Evolutionary conservation across 2,113 vertebrate species (phyloP), one percentile per base, ranked within the genome.

Genomic region (Apaloderma vittatum): DNA sequence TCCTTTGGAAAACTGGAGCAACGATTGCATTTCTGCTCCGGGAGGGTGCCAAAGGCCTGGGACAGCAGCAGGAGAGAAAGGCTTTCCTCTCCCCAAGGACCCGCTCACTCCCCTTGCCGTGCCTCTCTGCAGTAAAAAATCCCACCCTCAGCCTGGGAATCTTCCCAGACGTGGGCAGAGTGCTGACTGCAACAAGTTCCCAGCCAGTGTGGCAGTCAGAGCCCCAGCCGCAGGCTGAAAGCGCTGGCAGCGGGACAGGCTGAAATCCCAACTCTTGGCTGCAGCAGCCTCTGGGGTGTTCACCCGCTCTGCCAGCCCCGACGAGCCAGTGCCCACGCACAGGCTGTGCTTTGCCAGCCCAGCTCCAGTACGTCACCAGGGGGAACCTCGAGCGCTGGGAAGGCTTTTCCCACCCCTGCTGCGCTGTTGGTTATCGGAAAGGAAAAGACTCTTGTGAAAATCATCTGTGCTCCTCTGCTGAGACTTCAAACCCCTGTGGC

Each of bases 361-460:
- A 4, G 72, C 58, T 43, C 73, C 22, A 4, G 55, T 4, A 12
- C 2, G 1, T 23, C 92, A 68, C 65, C 26, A 17, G 37, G 70
- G 74, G 36, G 23, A 80, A 7, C 77, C 85, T 26, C 3, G 0
- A 34, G 62, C 1, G 0, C 62, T 4, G 54, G 30, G 4, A 63
- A 76, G 67, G 91, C 49, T 90, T 22, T 46, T 70, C 75, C 76
- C 62, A 32, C 4, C 49, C 23, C 48, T 52, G 52, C 77, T 16
- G 73, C 0, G 17, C 84, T 17, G 11, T 5, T 13, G 62, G 36
- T 40, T 6, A 4, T 0, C 1, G 37, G 57, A 65, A 40, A 49
- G 62, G 66, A 79, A 67, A 43, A 0, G 1, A 52, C 12, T 40
- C 12, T 0, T 1, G 17, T 0, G 40, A 7, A 55, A 66, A 37